Conservation (phyloP, 2,888 invertebrate genomes). For the Beris morrisii region DNA sequence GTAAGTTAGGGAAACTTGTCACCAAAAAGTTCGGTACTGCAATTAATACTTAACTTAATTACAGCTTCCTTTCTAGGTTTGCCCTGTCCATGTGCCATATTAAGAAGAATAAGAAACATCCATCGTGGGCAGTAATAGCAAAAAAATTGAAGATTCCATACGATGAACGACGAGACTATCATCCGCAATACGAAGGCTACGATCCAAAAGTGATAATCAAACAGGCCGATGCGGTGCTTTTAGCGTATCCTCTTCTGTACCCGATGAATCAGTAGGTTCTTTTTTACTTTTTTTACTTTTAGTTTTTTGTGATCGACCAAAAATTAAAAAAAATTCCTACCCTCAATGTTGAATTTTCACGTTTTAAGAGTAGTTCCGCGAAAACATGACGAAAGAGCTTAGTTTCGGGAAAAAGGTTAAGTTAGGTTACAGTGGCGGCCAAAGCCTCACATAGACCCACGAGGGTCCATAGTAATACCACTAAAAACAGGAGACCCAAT, state of each 20-base stretch:
- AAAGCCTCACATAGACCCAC: too few relatives aligned
- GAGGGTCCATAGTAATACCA: too few relatives aligned
- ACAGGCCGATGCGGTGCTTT: conserved; percentile 63
- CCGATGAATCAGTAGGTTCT: conserved; percentile 49
- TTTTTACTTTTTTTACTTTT: neutral
- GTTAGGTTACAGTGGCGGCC: too few relatives aligned
- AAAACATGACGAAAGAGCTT: too few relatives aligned
- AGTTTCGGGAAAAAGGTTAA: too few relatives aligned
- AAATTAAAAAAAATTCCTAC: too few relatives aligned
- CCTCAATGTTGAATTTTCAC: too few relatives aligned
- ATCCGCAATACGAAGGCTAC: conserved; percentile 62
- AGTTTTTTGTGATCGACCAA: too few relatives aligned
- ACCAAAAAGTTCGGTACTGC: neutral
- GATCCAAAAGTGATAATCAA: conserved; percentile 58
- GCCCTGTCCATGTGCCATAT: conserved; percentile 34
- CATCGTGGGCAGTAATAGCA: conserved; percentile 55
- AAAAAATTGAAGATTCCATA: conserved; percentile 60
- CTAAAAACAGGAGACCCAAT: too few relatives aligned
- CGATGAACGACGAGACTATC: conserved; percentile 59
- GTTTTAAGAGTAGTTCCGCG: too few relatives aligned
- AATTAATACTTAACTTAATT: neutral
- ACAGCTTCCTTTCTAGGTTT: conserved; percentile 36
- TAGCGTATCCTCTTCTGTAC: conserved; percentile 63
- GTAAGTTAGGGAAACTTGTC: conserved; percentile 51
- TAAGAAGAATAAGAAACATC: conserved; percentile 7